Evolutionary conservation across 2,888 invertebrate species (phyloP).

Genomic region (Epistrophe grossulariae): DNA sequence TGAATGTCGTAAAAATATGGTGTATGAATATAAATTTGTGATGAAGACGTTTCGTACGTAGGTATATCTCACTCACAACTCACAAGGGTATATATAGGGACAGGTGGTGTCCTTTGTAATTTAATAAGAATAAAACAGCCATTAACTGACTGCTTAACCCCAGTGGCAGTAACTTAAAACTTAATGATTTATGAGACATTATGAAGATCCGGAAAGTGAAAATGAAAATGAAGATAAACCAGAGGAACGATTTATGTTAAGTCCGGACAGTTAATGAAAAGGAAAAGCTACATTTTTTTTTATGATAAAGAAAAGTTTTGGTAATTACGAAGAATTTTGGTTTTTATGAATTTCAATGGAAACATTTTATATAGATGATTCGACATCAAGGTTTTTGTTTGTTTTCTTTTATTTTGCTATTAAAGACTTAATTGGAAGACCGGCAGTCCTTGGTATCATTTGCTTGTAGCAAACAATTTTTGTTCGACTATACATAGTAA

Average conservation of each 20-base stretch:
- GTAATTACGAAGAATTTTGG: not conserved
- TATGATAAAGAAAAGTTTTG: constrained; percentile 13
- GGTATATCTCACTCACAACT: not conserved
- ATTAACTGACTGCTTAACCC: constrained; percentile 8
- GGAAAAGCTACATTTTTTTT: not conserved
- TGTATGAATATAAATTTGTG: constrained; percentile 21
- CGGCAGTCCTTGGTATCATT: not conserved
- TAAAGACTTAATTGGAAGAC: not conserved
- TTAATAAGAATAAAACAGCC: constrained; percentile 19
- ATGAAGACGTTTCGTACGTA: not conserved
- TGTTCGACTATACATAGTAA: not conserved
- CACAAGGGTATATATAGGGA: not conserved
- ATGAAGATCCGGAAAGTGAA: not conserved
- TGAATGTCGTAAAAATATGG: not conserved
- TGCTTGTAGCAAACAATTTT: no score
- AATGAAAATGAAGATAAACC: constrained; percentile 7
- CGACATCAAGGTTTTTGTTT: not conserved
- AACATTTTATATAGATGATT: not conserved
- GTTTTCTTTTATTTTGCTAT: not conserved
- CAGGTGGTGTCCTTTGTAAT: constrained; percentile 12
- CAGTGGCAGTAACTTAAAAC: constrained; percentile 4
- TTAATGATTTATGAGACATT: constrained; percentile 19
- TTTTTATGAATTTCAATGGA: not conserved
- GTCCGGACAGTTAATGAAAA: not conserved
- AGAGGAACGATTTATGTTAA: not conserved